Conservation (phyloP, 92 coral and sea anemone species). For the Porites divaricata region DNA sequence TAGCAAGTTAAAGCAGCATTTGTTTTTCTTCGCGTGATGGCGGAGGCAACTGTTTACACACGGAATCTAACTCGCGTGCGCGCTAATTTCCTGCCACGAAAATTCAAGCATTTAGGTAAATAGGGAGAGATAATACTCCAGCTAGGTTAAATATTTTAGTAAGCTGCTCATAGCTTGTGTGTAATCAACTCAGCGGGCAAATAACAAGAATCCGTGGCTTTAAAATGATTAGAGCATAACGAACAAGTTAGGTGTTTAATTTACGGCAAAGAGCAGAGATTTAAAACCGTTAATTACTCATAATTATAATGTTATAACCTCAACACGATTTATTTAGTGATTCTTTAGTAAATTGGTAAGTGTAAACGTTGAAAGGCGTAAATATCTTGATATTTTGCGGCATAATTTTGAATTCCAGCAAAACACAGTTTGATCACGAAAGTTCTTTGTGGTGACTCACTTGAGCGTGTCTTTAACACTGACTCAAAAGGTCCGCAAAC, state of each 20-base stretch:
- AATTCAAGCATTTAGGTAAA: conserved; percentile 8
- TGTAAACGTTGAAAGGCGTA: neutral
- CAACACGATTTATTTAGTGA: neutral
- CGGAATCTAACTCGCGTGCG: conserved; percentile 21
- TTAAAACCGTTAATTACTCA: neutral
- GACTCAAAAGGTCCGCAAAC: neutral
- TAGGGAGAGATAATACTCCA: conserved; percentile 9
- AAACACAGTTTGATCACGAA: conserved; percentile 7
- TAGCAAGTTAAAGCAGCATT: neutral
- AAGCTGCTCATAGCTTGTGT: neutral
- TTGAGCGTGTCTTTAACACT: conserved; percentile 27
- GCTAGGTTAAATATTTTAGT: conserved; percentile 38
- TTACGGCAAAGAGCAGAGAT: neutral
- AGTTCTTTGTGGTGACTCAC: conserved; percentile 29
- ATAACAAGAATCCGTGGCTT: neutral
- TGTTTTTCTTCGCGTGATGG: conserved; percentile 27
- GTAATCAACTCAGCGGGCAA: conserved; percentile 22
- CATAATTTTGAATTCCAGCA: conserved; percentile 13
- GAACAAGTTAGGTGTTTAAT: conserved; percentile 13
- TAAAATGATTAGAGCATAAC: conserved; percentile 8
- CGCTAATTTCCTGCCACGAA: conserved; percentile 13
- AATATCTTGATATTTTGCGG: conserved; percentile 15
- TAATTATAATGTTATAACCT: neutral
- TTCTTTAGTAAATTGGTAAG: neutral
- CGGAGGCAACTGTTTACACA: conserved; percentile 16